phyloP scores from a whole-genome alignment of 2,888 invertebrate genomes.

The Sepioteuthis lessoniana region DNA sequence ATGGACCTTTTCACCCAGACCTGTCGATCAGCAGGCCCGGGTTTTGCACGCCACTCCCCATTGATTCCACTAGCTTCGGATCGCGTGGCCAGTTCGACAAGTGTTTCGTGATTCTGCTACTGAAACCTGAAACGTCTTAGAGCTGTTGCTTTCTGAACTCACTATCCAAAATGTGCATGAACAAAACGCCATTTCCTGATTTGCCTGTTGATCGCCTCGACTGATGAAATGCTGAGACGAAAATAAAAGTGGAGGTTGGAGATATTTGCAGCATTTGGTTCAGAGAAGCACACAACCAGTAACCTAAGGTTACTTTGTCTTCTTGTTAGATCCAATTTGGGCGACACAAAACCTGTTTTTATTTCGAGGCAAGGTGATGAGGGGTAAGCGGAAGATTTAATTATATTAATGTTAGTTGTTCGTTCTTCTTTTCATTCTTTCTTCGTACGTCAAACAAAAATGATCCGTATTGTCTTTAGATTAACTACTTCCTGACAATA shows the following conservation, averaged over 20 bases:
- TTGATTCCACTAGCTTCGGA: not conserved
- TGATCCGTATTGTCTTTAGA: no score
- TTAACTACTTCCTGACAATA: no score
- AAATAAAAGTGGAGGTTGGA: not conserved
- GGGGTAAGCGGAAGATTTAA: not conserved
- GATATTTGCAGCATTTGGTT: not conserved
- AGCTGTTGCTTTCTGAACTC: not conserved
- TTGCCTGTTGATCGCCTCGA: not conserved
- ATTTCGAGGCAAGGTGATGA: not conserved
- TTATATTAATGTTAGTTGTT: not conserved
- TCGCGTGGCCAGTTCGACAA: not conserved
- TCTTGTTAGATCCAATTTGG: not conserved
- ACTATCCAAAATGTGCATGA: not conserved
- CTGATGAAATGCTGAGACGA: not conserved
- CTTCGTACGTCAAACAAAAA: not conserved
- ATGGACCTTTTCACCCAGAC: not conserved
- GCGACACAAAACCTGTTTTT: not conserved
- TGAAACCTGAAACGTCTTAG: not conserved
- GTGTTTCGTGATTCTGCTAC: not conserved
- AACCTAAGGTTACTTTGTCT: not conserved
- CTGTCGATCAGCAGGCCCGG: not conserved
- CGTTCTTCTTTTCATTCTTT: not conserved
- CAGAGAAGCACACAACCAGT: not conserved
- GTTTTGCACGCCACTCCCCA: not conserved
- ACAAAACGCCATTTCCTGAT: not conserved